These are phyloP conservation scores for Melitaea cinxia DNA, from an alignment of 1,140 invertebrate species.

Conservation along the genomic window DNA sequence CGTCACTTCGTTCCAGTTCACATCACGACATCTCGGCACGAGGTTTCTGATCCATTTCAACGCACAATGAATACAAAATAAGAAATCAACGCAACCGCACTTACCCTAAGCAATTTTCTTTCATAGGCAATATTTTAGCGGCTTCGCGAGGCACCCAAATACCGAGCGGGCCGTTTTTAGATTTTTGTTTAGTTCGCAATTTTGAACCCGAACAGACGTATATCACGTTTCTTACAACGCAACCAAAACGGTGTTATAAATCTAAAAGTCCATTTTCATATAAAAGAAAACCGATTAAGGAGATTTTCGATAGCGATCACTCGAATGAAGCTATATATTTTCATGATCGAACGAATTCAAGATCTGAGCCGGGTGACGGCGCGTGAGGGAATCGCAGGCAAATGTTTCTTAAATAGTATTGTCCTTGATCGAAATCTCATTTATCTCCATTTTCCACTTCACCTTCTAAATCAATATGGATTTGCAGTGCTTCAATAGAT, in stretches of 20 bases:
- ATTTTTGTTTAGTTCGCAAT: conserved; percentile 77
- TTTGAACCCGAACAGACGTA: conserved; percentile 61
- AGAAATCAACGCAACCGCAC: conserved; percentile 74
- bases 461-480: conserved; percentile 1
- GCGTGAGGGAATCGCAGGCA: conserved; percentile 75
- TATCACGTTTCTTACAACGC: conserved; percentile 70
- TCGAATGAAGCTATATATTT: conserved; percentile 80
- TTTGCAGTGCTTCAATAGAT: no score
- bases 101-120: conserved; percentile 72
- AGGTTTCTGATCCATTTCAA: conserved; percentile 63
- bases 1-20: conserved; percentile 19
- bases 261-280: conserved; percentile 80
- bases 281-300: conserved; percentile 81
- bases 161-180: conserved; percentile 58
- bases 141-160: conserved; percentile 53
- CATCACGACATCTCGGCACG: conserved; percentile 43
- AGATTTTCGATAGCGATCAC: conserved; percentile 77
- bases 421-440: conserved; percentile 55
- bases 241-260: conserved; percentile 78
- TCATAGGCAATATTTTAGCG: conserved; percentile 72
- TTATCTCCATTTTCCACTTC: conserved; percentile 46
- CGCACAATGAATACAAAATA: conserved; percentile 77
- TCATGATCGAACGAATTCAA: conserved; percentile 78
- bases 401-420: conserved; percentile 69
- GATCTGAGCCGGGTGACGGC: conserved; percentile 73